Evolutionary conservation across 2,113 vertebrate genomes (phyloP), one percentile per base, ranked within the genome.

Genomic region (Megalops atlanticus): DNA sequence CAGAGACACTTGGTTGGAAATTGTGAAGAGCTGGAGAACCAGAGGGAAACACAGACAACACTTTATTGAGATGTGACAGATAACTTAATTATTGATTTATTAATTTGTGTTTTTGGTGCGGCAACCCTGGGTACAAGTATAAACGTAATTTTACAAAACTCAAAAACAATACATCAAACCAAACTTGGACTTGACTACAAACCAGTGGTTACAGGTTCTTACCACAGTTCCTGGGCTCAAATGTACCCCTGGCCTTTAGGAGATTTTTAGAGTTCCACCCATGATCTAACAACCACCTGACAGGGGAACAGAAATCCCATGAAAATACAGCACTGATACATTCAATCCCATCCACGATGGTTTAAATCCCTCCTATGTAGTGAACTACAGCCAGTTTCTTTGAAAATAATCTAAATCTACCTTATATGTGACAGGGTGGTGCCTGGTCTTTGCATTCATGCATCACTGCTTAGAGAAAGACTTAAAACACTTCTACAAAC

Each of bases 91-190:
- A n/a, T n/a, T n/a, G n/a, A 90, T 91, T 92, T 87, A 84, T 84
- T 69, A 74, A 81, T 84, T 92, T 85, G 91, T 87, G 91, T 91
- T 89, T 90, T 86, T 88, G 85, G 86, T 89, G 88, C 81, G 80
- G 88, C 82, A 91, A 91, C 81, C 88, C 83, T 87, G 90, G 90
- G 84, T 90, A 86, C 89, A 92, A 74, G 90, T 91, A 93, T 86
- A 93, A 93, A 94, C 82, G 24, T 86, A 84, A 89, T 86, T 87
- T 79, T 85, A 81, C 77, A 82, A 85, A 85, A 83, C 81, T 92
- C 84, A 88, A 90, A 91, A 90, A 73, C 79, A 91, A 91, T 90
- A 92, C 92, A 93, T 89, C 85, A 85, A 92, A 92, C 88, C 82
- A 79, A 92, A 90, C 90, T 84, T 89, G 86, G 88, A 92, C 89